phyloP scores from a whole-genome alignment of 1,140 invertebrate species.

The Drosophila truncata region DNA sequence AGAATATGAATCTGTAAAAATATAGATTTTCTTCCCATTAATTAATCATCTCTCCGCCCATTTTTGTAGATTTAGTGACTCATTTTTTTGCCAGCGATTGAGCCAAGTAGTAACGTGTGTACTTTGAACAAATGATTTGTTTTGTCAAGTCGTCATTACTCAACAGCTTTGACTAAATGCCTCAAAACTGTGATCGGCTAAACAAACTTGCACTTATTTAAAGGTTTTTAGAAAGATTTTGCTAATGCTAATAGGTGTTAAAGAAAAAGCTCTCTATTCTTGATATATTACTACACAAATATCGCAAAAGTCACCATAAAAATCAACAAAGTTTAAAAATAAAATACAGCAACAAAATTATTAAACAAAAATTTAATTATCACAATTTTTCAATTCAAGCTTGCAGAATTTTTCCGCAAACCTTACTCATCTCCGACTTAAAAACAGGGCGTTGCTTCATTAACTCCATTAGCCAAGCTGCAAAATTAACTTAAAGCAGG shows the following conservation, averaged over 20 bases:
- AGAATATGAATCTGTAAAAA: neutral
- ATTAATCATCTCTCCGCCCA: neutral
- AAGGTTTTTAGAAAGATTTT: neutral
- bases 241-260: neutral
- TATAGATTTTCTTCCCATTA: neutral
- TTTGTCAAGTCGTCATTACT: slow-evolving; percentile 41
- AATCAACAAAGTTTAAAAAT: too few relatives aligned
- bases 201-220: neutral
- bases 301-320: neutral
- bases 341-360: neutral
- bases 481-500: slow-evolving; percentile 28
- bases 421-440: slow-evolving; percentile 8
- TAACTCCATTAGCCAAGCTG: slow-evolving; percentile 16
- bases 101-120: slow-evolving; percentile 4
- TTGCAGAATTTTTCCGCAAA: slow-evolving; percentile 6
- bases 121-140: slow-evolving; percentile 32
- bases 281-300: neutral
- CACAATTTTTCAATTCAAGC: neutral
- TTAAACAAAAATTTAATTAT: neutral
- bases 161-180: slow-evolving; percentile 38
- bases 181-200: slow-evolving; percentile 6
- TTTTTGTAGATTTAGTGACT: slow-evolving; percentile 2
- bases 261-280: neutral
- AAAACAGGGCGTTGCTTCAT: slow-evolving; percentile 6
- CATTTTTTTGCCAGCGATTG: slow-evolving; percentile 1